Base-by-base conservation (phyloP, 2,888 invertebrate genomes). In the Athalia cordata region DNA sequence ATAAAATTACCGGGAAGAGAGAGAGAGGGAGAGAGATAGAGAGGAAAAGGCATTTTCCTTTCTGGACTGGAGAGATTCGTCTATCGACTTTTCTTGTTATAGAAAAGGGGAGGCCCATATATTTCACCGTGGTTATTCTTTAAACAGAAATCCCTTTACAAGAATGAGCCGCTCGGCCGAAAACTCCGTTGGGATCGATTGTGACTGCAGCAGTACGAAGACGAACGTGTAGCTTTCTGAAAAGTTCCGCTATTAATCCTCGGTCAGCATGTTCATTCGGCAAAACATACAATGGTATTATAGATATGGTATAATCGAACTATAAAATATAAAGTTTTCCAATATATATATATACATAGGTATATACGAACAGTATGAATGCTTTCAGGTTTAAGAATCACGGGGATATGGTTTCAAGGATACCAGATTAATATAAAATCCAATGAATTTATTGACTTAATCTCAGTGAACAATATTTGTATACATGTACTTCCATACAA, bases 231-330 rank as follows among this genome's bases (percentile, higher is more conserved):
- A 72, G 72, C 72, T 72, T 72, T 72, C 57, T 72, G 59, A 13
- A 72, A 72, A 72, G 13, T 72, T 72, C 57, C 47, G 72, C 72
- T 72, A 72, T 72, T 72, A 72, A 72, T 72, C 59, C 72, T 72
- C 57, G 72, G 72, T 72, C 57, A 72, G 72, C 59, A 59, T 57
- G 72, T 47, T 72, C 59, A 47, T 59, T 57, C 72, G 47, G 59
- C 59, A 45, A 59, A 72, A 72, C 13, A 47, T 47, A 72, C 59
- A 72, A 72, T 59, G 72, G 72, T 45, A 29, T 29, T 29, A 29
- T 29, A 29, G 29, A 29, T 29, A 57, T 47, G 72, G 72, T 59
- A 72, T 72, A 72, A 72, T 72, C 72, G 59, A 72, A 72, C 72
- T 72, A 72, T 72, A 72, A 72, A 72, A 72, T 72, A 72, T 57